Evolutionary conservation across 1,140 invertebrate species (phyloP), one percentile per base, ranked within the genome.

Genomic region (Daktulosphaira vitifoliae): DNA sequence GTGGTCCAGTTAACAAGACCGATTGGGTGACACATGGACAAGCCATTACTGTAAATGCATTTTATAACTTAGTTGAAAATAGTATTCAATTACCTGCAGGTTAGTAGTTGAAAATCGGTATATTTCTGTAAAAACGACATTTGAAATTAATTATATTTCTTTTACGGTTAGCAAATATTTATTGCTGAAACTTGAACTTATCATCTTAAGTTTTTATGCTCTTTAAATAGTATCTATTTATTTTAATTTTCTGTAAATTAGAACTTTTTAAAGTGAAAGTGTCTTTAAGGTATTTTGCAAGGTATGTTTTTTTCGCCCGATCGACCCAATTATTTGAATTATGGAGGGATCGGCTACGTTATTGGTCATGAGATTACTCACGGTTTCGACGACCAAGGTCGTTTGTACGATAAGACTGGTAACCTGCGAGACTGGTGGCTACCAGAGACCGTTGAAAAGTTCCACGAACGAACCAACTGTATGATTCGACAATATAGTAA

Each of bases 291-390:
- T 33, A 64, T 67, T 9, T 26, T 65, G 15, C 53, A 59, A 49
- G 68, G 67, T 39, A 18, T 50, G 65, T 87, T 87, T 72, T 87
- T 85, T 72, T 78, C 76, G 46, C 78, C 78, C 62, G 80, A 84
- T 66, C 76, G 81, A 54, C 85, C 85, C 2, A 78, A 80, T 72
- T 87, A 86, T 69, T 78, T 87, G 73, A 88, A 88, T 71, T 87
- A 84, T 74, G 85, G 80, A 64, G 88, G 87, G 6, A 90, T 95
- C 70, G 91, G 92, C 3, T 90, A 89, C 69, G 86, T 93, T 4
- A 91, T 95, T 73, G 91, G 89, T 0, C 90, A 93, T 71, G 90
- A 96, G 79, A 89, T 96, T 49, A 94, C 90, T 0, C 91, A 96
- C 72, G 90, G 79, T 5, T 84, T 83, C 71, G 82, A 84, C 74